Percentiles rank a stretch among this genome's conserved stretches.
These are phyloP conservation scores for Poecilia velifera DNA, from an alignment of 2,797 vertebrate species.

Conservation along the genomic window DNA sequence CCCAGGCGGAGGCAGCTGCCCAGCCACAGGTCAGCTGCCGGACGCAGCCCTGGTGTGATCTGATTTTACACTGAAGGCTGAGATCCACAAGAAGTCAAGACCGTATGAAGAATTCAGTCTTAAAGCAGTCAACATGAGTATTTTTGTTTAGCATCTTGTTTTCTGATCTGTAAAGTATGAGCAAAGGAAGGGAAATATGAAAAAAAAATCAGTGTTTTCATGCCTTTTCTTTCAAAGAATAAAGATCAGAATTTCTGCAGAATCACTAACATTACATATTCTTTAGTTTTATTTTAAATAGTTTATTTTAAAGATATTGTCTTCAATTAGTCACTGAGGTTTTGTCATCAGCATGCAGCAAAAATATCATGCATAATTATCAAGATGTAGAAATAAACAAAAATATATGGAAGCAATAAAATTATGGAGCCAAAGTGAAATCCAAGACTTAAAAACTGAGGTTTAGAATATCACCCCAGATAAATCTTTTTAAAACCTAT, in stretches of 20 bases:
- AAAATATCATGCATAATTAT: too few species aligned
- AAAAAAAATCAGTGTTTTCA: not conserved
- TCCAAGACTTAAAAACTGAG: not conserved
- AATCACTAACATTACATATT: not conserved
- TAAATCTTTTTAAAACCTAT: not conserved
- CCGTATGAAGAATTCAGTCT: not conserved
- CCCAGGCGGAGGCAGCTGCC: constrained; percentile 68
- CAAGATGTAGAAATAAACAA: not conserved
- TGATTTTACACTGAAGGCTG: not conserved
- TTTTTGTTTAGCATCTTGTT: not conserved
- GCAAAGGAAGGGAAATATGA: not conserved
- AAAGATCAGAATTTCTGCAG: not conserved
- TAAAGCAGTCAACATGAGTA: not conserved
- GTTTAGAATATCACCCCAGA: not conserved
- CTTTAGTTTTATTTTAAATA: not conserved
- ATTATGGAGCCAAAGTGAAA: not conserved
- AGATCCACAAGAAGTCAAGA: not conserved
- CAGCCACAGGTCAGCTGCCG: constrained; percentile 40
- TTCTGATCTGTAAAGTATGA: not conserved
- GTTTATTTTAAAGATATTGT: not conserved
- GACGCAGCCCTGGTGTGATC: not conserved
- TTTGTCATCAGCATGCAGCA: not conserved
- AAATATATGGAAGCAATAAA: not conserved
- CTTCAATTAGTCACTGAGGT: not conserved
- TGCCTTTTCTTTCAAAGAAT: not conserved